Conservation (phyloP, 2,797 vertebrate genomes). For the Benthosema pterotum region DNA sequence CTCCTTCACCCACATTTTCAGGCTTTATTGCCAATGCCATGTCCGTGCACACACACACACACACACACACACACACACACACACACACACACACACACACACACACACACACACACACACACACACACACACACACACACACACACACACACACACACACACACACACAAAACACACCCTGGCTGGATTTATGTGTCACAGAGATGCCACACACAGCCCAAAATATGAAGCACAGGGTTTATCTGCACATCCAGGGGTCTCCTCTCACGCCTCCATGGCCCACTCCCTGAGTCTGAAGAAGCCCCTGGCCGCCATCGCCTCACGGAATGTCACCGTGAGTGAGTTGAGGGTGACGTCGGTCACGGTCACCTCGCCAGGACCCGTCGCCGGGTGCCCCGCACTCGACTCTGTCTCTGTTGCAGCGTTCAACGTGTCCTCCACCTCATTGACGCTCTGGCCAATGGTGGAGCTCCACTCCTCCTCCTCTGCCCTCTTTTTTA, state of each 20-base stretch:
- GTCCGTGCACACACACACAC: too few relatives aligned
- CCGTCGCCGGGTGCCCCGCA: slow-evolving; percentile 63
- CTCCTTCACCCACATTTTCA: too few relatives aligned
- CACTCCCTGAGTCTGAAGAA: slow-evolving; percentile 96
- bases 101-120: too few relatives aligned
- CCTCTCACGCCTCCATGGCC: slow-evolving; percentile 73
- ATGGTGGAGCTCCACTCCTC: slow-evolving; percentile 53
- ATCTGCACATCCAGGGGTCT: slow-evolving; percentile 12
- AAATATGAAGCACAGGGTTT: too few relatives aligned
- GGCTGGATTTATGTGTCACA: too few relatives aligned
- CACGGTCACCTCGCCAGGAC: slow-evolving; percentile 86
- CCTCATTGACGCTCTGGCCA: slow-evolving; percentile 27
- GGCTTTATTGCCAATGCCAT: too few relatives aligned
- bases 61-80: too few relatives aligned
- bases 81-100: too few relatives aligned
- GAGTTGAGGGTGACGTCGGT: slow-evolving; percentile 98
- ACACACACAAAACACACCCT: neutral
- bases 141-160: too few relatives aligned
- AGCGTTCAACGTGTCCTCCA: neutral
- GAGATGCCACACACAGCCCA: too few relatives aligned
- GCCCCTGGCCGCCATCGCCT: slow-evolving; percentile 90
- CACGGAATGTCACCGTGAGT: slow-evolving; percentile 95
- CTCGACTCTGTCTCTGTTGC: slow-evolving; percentile 31
- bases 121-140: too few relatives aligned
- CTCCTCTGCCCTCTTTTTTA: slow-evolving; percentile 40